Evolutionary conservation across 2,113 vertebrate genomes (phyloP), one percentile per base, ranked within the genome.

Genomic region (Neolamprologus hecqui): DNA sequence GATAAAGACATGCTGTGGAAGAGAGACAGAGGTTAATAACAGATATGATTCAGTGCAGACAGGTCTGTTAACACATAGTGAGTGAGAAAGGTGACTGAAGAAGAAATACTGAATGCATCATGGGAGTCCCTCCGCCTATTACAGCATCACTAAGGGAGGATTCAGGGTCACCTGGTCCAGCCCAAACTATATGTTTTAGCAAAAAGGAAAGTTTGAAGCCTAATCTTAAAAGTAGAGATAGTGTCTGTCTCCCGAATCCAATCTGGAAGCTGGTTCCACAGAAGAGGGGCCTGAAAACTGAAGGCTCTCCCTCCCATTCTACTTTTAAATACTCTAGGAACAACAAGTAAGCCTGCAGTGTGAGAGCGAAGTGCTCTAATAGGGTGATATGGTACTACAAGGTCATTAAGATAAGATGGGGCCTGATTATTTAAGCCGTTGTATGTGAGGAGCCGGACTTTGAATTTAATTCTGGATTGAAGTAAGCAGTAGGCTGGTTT

Each of bases 281-380:
- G 8, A 58, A 31, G 26, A 28, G 55, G 23, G 26, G 23, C 55
- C 26, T 9, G 55, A 57, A 28, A 57, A 28, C 23, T 57, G 54
- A 26, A 57, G 23, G 23, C 55, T 57, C 13, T 26, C 0, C 12
- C 54, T 23, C 53, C 21, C 21, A 26, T 55, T 55, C 4, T 55
- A 26, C 21, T 57, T 57, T 57, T 26, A 57, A 58, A 28, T 58
- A 28, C 23, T 58, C 13, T 5, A 9, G 55, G 23, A 31, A 4
- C 55, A 58, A 28, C 55, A 58, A 28, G 55, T 58, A 26, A 0
- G 54, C 4, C 23, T 26, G 54, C 54, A 26, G 23, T 0, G 54
- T 0, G 6, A 26, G 54, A 57, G 55, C 0, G 3, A 58, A 58
- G 55, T 17, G 55, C 26, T 58, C 0, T 58, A 3, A 58, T 31